Base-by-base conservation (phyloP, 1,140 invertebrate genomes). In the Oscheius sp. region DNA sequence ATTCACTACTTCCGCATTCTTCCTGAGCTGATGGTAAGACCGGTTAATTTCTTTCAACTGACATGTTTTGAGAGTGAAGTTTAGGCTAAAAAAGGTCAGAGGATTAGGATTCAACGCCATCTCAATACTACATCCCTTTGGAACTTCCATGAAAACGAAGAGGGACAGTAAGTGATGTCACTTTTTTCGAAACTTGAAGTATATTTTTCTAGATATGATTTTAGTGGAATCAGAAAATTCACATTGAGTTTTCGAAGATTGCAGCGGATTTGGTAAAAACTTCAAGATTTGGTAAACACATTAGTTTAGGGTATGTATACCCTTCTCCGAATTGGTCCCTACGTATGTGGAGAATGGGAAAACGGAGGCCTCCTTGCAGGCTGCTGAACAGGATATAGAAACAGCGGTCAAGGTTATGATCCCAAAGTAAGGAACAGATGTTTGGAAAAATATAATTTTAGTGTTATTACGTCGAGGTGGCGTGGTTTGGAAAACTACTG, bases 1-100 rank as follows among this genome's bases (percentile, higher is more conserved):
- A 89, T 97, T 74, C 94, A 97, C 85, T 96, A 96, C 84, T 95
- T 93, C 81, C 88, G 94, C 10, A 88, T 93, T 0, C 92, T 92
- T 1, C 88, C 88, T 45, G 86, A 88, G 34, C 91, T 91, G n/a
- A 79, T 97, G 94, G 94, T 85, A 89, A 72, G 91, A 94, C 78
- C 88, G 93, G 74, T 29, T 34, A 13, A 38, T 20, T 46, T n/a
- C n/a, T 63, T 38, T 63, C 61, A 63, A 31, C n/a, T 26, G 20
- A 34, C 35, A 18, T 34, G 28, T 46, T 38, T 63, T 29, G 28
- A 20, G 61, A 63, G n/a, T 38, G 23, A 31, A 0, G 15, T 63
- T 36, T 32, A 63, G 61, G 15, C 86, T 97, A 45, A 83, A 87
- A 58, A 94, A 93, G 85, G 88, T 95, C 77, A 88, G 90, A 83